Evolutionary conservation across 2,113 vertebrate species (phyloP), one percentile per base, ranked within the genome.

Genomic region (Leptobrachium ailaonicum): DNA sequence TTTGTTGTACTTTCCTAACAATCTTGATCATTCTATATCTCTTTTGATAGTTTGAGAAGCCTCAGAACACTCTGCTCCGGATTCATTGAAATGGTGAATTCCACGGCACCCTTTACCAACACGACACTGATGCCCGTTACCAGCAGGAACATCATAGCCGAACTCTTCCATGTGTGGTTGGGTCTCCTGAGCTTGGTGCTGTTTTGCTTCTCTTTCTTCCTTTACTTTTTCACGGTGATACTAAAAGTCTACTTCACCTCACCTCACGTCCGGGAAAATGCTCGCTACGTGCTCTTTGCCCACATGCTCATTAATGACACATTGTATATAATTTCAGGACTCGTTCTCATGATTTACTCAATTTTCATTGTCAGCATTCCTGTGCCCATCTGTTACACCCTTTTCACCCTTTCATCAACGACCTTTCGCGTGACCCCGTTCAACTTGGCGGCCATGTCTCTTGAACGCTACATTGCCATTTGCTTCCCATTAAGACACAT

Each of bases 261-360:
- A 73, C 84, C 87, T 40, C 89, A 89, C 73, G 89, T 92, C 76
- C 77, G 91, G 79, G 89, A 92, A 44, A 90, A 79, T 11, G 76
- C 91, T 0, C 92, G 91, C 11, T 92, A 93, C 66, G 71, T 92
- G 75, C 85, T 94, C 73, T 94, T 92, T 71, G 78, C 86, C 70
- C 89, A 85, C 85, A 93, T 93, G 92, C 83, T 94, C 70, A 82
- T 90, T 68, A 94, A 90, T 7, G 92, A 94, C 86, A 88, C 88
- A 0, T 40, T 93, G 0, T 90, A 89, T 82, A 66, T 93, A 11
- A 40, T 88, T 11, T 72, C 83, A 71, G 90, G 91, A 41, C 87
- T 93, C 41, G 41, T 89, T 41, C 90, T 93, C 6, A 5, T 32
- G 3, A 4, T 73, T 47, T 13, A 2, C 20, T 5, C 1, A 1